phyloP scores from a whole-genome alignment of 2,888 invertebrate genomes.

The Bombyx huttoni region DNA sequence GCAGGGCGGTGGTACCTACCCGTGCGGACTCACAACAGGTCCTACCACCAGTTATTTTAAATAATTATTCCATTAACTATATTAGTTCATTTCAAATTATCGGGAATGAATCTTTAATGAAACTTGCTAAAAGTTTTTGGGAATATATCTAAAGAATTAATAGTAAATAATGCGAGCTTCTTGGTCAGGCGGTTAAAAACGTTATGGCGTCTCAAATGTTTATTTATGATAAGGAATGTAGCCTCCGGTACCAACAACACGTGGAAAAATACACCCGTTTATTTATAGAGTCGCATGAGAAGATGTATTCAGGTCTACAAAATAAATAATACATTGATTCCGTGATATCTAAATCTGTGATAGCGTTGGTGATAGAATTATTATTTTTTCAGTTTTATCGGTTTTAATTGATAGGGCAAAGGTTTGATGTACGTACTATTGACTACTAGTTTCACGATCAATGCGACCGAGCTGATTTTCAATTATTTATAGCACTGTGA shows the following conservation, averaged over 20 bases:
- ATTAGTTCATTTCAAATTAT: no score
- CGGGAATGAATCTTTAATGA: no score
- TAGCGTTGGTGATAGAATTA: background rate
- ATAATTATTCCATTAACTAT: no score
- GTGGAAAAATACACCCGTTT: constrained; percentile 13
- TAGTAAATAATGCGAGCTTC: background rate
- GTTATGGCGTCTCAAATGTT: constrained; percentile 14
- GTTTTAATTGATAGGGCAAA: no score
- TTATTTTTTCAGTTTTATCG: background rate
- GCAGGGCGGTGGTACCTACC: no score
- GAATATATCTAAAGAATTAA: background rate
- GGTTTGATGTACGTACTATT: no score
- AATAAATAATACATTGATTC: background rate
- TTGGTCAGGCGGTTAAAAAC: constrained; percentile 5
- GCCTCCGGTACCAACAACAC: constrained; percentile 8
- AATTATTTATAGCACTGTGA: no score
- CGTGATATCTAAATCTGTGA: background rate
- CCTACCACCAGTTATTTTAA: no score
- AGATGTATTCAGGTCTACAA: background rate
- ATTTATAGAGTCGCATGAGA: background rate
- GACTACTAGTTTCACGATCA: no score
- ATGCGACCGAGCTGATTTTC: no score
- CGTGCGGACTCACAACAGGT: no score
- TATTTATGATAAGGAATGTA: constrained; percentile 15
- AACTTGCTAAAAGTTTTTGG: background rate